Percentiles rank a stretch among this genome's conserved stretches.
Evolutionary conservation across 2,113 vertebrate species (phyloP).

Genomic region (Syngnathus typhle): DNA sequence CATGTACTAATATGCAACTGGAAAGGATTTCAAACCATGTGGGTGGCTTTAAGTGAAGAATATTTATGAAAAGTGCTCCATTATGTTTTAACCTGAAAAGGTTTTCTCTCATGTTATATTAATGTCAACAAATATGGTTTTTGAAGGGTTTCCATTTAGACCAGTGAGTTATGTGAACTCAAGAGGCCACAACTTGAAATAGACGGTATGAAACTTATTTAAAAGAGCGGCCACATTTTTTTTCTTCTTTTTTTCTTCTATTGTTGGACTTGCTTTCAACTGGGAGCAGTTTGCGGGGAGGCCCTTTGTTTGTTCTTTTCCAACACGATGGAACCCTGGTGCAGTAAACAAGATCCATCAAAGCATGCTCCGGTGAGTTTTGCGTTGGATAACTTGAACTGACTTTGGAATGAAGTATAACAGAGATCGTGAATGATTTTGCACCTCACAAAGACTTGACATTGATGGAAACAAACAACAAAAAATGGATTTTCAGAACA

Average conservation of each 20-base stretch:
- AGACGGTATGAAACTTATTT: not conserved
- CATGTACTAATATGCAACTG: constrained; percentile 12
- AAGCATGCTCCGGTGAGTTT: not conserved
- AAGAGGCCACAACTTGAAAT: not conserved
- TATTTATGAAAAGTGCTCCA: constrained; percentile 51
- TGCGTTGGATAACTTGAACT: too few relatives aligned
- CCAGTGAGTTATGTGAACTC: not conserved
- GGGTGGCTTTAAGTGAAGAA: constrained; percentile 42
- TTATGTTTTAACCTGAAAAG: constrained; percentile 34
- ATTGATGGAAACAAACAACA: not conserved
- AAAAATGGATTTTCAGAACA: not conserved
- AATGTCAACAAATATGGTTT: constrained; percentile 11
- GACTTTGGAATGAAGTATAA: too few relatives aligned
- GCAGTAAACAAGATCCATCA: not conserved
- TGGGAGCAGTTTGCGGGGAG: not conserved
- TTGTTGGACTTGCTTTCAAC: not conserved
- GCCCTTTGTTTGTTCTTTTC: not conserved
- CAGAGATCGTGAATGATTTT: not conserved
- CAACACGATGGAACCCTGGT: not conserved
- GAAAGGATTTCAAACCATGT: constrained; percentile 37
- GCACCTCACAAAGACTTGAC: too few relatives aligned
- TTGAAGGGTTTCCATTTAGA: constrained; percentile 15
- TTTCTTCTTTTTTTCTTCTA: not conserved
- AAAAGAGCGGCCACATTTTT: not conserved
- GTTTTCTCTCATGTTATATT: constrained; percentile 22